A percentile compares a stretch with the other conserved stretches of the same genome.
phyloP scores from a whole-genome alignment of 2,113 vertebrate genomes.

The Orientallactaga bullata region DNA sequence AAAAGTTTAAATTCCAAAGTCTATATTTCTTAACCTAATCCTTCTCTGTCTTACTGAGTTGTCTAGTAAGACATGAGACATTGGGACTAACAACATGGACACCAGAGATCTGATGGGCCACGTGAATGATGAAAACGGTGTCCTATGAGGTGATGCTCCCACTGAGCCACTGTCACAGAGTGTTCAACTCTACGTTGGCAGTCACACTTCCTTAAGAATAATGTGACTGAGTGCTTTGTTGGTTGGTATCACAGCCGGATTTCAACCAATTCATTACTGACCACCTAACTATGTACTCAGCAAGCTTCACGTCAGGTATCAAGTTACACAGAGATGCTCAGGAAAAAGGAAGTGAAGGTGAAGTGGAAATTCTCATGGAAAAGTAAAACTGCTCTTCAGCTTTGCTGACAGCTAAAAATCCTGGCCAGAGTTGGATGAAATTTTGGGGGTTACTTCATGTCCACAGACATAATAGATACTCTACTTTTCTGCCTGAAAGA shows the following conservation, averaged over 20 bases:
- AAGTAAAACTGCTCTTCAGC: not conserved
- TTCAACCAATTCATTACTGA: not conserved
- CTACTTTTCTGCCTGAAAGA: not conserved
- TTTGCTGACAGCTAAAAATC: not conserved
- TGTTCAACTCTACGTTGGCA: not conserved
- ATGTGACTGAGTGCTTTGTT: not conserved
- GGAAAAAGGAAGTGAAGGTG: not conserved
- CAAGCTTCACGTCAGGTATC: constrained; percentile 10
- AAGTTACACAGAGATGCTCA: not conserved
- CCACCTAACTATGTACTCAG: not conserved
- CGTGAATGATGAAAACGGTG: not conserved
- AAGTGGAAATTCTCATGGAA: not conserved
- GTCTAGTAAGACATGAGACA: not conserved
- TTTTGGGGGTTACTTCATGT: not conserved
- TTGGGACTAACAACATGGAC: not conserved
- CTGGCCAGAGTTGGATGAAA: not conserved
- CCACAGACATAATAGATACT: not conserved
- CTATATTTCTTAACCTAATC: constrained; percentile 1
- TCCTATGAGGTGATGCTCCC: not conserved
- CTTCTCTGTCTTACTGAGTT: not conserved
- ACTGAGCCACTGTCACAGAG: not conserved
- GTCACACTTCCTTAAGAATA: constrained; percentile 18
- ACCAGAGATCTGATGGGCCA: not conserved
- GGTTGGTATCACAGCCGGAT: not conserved
- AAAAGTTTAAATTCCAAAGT: constrained; percentile 29